Evolutionary conservation across 1,140 invertebrate species (phyloP).

Genomic region (Hyposmocoma kahamanoa): DNA sequence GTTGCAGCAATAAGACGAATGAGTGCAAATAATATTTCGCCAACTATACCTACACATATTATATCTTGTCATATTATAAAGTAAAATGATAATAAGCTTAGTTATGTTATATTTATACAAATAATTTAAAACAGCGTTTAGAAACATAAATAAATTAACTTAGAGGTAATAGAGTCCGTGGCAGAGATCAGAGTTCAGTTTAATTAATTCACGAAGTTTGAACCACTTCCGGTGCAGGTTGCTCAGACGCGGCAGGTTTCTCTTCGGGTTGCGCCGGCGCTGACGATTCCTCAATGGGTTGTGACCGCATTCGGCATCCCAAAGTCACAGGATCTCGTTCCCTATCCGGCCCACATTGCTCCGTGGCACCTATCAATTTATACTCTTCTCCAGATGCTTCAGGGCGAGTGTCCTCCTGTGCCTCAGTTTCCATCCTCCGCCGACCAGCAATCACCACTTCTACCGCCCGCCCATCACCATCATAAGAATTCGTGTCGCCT

Average conservation of each 20-base stretch:
- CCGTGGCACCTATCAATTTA: slow-evolving; percentile 74
- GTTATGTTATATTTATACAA: too few species aligned
- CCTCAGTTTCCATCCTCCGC: slow-evolving; percentile 27
- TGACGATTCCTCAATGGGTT: slow-evolving; percentile 1
- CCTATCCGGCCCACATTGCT: slow-evolving; percentile 77
- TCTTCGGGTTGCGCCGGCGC: not conserved
- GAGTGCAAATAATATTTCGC: too few species aligned
- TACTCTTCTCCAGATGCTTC: slow-evolving; percentile 35
- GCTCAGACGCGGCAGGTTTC: slow-evolving; percentile 2
- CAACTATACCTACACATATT: too few species aligned
- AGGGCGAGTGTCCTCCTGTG: too few species aligned
- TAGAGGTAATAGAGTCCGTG: slow-evolving; percentile 2
- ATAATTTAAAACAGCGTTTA: slow-evolving; percentile 15
- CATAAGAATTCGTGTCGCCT: slow-evolving; percentile 30
- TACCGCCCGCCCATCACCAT: slow-evolving; percentile 34
- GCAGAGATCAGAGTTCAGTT: slow-evolving; percentile 18
- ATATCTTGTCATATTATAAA: too few species aligned
- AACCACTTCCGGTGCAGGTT: slow-evolving; percentile 37
- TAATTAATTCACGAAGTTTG: slow-evolving; percentile 24
- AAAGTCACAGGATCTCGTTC: slow-evolving; percentile 71
- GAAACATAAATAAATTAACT: slow-evolving; percentile 36
- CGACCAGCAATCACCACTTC: slow-evolving; percentile 57
- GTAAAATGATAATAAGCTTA: too few species aligned
- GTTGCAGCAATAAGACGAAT: too few species aligned
- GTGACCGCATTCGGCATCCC: slow-evolving; percentile 28